phyloP scores from a whole-genome alignment of 2,888 invertebrate species.

The Hyppa rectilinea region DNA sequence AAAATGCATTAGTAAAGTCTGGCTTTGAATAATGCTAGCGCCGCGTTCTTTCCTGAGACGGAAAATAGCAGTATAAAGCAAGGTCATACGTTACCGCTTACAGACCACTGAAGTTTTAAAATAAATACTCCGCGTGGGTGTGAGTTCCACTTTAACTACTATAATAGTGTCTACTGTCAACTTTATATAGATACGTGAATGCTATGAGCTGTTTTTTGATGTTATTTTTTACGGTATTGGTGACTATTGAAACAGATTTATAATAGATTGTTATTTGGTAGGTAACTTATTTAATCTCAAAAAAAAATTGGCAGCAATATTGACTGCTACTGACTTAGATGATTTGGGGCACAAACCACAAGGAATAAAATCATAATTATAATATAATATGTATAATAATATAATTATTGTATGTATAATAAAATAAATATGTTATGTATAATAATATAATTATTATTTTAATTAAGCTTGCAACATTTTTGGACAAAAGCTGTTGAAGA shows the following conservation, averaged over 20 bases:
- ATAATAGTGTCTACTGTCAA: slow-evolving; percentile 34
- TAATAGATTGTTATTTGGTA: too few relatives aligned
- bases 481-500: too few relatives aligned
- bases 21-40: slow-evolving; percentile 84
- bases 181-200: not conserved
- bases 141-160: slow-evolving; percentile 39
- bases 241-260: too few relatives aligned
- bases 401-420: too few relatives aligned
- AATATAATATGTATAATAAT: too few relatives aligned
- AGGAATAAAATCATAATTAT: too few relatives aligned
- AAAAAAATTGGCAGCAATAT: not conserved
- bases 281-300: too few relatives aligned
- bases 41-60: slow-evolving; percentile 72
- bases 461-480: too few relatives aligned
- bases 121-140: slow-evolving; percentile 56
- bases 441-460: too few relatives aligned
- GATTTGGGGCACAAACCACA: too few relatives aligned
- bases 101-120: slow-evolving; percentile 61
- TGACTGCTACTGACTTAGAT: too few relatives aligned
- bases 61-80: slow-evolving; percentile 68
- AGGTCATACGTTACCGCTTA: slow-evolving; percentile 69
- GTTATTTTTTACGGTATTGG: not conserved
- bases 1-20: slow-evolving; percentile 88
- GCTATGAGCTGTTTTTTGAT: not conserved
- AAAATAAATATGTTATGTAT: too few relatives aligned